phyloP scores from a whole-genome alignment of 2,888 invertebrate species.

The Aphodius sticticus region DNA sequence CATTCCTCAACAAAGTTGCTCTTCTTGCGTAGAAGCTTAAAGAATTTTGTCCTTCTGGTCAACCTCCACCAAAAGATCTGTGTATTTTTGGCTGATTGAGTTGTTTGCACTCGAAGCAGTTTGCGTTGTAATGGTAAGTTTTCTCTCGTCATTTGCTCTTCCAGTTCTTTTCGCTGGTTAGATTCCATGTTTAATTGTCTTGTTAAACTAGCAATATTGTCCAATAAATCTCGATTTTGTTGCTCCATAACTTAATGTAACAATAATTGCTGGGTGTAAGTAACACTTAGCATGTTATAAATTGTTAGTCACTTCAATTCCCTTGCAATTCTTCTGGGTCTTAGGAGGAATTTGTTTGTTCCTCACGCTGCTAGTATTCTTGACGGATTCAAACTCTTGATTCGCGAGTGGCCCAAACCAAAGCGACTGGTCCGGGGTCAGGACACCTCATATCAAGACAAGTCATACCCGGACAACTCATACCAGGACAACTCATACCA shows the following conservation, averaged over 20 bases:
- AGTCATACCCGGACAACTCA: too few species aligned
- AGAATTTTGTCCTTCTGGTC: slow-evolving; percentile 8
- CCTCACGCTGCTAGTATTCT: too few species aligned
- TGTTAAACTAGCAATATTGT: neutral
- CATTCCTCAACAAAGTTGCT: neutral
- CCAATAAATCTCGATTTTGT: neutral
- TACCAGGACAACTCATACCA: too few species aligned
- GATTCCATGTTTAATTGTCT: neutral
- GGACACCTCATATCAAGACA: too few species aligned
- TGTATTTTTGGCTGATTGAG: neutral
- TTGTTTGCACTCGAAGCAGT: too few species aligned
- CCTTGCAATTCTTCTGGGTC: neutral
- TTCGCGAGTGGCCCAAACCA: slow-evolving; percentile 79
- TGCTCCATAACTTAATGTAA: neutral
- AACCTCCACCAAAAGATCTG: neutral
- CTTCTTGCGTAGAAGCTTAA: neutral
- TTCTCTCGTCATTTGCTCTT: neutral
- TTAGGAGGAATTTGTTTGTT: neutral
- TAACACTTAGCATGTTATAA: neutral
- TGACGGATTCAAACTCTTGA: slow-evolving; percentile 76
- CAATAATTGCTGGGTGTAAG: neutral
- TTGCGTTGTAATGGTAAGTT: too few species aligned
- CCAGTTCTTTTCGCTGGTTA: neutral
- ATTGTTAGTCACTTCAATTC: neutral
- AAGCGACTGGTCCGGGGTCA: slow-evolving; percentile 83